Percentiles rank a stretch among this genome's conserved stretches.
These are phyloP conservation scores for Cyaniris semiargus DNA, from an alignment of 2,888 invertebrate species.

Conservation along the genomic window DNA sequence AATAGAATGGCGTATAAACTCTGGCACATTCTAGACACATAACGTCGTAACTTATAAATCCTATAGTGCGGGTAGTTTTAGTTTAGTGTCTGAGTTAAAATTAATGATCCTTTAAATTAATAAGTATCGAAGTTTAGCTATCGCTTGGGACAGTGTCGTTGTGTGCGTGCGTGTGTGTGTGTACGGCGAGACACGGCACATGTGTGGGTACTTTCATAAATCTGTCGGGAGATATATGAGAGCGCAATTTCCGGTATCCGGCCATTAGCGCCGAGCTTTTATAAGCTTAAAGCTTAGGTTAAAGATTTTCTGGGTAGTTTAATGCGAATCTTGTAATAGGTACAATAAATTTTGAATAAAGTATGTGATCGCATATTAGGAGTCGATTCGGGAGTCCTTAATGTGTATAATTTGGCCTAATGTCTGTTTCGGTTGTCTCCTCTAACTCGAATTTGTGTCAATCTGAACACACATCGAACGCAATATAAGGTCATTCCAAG, in stretches of 20 bases:
- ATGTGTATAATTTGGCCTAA: conserved; percentile 79
- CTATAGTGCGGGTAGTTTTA: conserved; percentile 40
- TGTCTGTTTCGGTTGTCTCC: conserved; percentile 62
- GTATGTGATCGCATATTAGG: conserved; percentile 80
- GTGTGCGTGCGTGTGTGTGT: conserved; percentile 48
- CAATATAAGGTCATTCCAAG: conserved; percentile 35
- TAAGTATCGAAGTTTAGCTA: conserved; percentile 73
- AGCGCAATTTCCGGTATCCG: conserved; percentile 95
- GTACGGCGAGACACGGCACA: conserved; percentile 73
- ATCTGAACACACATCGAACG: conserved; percentile 39
- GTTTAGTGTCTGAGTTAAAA: conserved; percentile 55
- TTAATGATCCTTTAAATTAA: conserved; percentile 75
- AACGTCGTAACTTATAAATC: conserved; percentile 22
- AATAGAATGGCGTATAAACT: background rate
- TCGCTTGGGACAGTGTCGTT: conserved; percentile 41
- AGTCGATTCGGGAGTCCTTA: conserved; percentile 78
- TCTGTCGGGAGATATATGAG: conserved; percentile 94
- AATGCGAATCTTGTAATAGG: conserved; percentile 81
- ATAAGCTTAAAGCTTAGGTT: conserved; percentile 84
- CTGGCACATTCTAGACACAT: conserved; percentile 7
- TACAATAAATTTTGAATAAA: conserved; percentile 80
- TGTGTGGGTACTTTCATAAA: conserved; percentile 91
- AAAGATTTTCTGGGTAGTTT: conserved; percentile 82
- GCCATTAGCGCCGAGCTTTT: conserved; percentile 87
- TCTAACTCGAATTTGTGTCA: conserved; percentile 43